Evolutionary conservation across 2,888 invertebrate genomes (phyloP), one percentile per base, ranked within the genome.

Genomic region (Meandrusa payeni): DNA sequence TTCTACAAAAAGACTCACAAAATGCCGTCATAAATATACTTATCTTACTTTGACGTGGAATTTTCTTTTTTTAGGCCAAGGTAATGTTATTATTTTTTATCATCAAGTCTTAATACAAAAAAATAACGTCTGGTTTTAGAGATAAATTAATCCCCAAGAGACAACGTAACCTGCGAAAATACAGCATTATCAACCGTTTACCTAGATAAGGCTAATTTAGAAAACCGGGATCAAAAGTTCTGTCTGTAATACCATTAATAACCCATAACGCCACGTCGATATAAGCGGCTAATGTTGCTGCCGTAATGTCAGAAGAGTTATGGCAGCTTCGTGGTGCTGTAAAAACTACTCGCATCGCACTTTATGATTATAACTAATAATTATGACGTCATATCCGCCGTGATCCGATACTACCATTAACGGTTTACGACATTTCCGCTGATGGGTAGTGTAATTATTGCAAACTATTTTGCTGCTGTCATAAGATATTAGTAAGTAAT

Each of bases 321-420:
- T 59, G 57, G 57, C 61, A 10, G 7, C 62, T 69, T 74, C 69
- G 75, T 61, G 64, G 55, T 41, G 61, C 19, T 59, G 66, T 76
- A 76, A 76, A 76, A 75, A 75, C 75, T 68, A 75, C 32, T 31
- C 67, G 59, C 52, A 57, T 59, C 56, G 48, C 54, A 64, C 62
- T 76, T 72, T 68, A 69, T 58, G 68, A 52, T 51, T 53, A 65
- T 71, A 69, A 60, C 64, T 68, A 65, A 58, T 76, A 76, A 77
- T 76, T 67, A 75, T 76, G 67, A 74, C 61, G 64, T 31, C 29
- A 61, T 33, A 44, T 26, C 23, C 44, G 47, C 43, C 34, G 32
- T 44, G 41, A 34, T 48, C 24, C 45, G 47, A 55, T 53, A 52
- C 10, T 17, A 36, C 37, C 28, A 28, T 36, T 31, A 27, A 33